These are phyloP conservation scores for Apus apus DNA, from an alignment of 2,113 vertebrate species.

Conservation along the genomic window DNA sequence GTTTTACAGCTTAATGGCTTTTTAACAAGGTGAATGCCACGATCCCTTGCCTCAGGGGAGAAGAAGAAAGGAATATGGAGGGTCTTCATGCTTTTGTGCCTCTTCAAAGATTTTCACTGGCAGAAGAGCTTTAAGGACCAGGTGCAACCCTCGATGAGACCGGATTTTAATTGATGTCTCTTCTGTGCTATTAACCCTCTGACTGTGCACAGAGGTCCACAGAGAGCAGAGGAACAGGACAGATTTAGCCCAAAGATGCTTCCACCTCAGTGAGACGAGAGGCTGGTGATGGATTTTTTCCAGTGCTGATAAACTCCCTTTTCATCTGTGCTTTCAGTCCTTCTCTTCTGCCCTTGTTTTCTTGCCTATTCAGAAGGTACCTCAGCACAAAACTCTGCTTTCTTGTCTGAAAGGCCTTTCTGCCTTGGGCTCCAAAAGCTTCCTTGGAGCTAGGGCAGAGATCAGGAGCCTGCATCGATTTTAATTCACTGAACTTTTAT, in stretches of 20 bases:
- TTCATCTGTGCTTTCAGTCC: background rate
- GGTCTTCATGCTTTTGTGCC: background rate
- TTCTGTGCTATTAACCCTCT: background rate
- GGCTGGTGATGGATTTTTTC: background rate
- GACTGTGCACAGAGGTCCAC: background rate
- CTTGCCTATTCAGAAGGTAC: background rate
- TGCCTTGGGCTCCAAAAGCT: background rate
- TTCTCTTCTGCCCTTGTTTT: background rate
- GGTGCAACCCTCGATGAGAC: too few relatives aligned
- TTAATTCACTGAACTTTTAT: background rate
- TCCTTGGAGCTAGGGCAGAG: background rate
- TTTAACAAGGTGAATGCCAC: slow-evolving; percentile 33
- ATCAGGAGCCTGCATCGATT: background rate
- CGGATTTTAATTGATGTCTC: too few relatives aligned
- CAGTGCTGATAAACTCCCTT: background rate
- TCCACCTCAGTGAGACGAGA: background rate
- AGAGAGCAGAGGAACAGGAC: background rate
- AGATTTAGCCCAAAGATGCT: background rate
- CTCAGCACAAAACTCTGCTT: background rate
- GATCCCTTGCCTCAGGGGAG: background rate
- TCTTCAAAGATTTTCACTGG: background rate
- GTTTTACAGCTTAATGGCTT: slow-evolving; percentile 45
- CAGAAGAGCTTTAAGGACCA: background rate
- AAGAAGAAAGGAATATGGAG: background rate
- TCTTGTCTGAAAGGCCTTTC: background rate